Conservation (phyloP, 2,888 invertebrate species). For the Prosopocoilus inquinatus region DNA sequence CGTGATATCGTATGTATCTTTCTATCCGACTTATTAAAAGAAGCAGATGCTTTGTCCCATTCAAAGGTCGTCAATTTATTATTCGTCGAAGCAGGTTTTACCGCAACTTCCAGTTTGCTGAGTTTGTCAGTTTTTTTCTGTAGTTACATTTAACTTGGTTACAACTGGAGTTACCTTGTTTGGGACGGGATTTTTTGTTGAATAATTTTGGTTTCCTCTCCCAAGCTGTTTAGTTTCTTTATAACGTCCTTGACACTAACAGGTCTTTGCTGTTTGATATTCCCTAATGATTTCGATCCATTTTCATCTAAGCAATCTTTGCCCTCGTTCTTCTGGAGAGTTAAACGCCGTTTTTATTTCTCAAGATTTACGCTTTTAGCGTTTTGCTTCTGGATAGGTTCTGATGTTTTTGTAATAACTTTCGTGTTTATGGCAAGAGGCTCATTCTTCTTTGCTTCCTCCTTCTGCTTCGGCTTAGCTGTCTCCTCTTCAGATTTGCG, state of each 20-base stretch:
- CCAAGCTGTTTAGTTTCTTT: constrained; percentile 34
- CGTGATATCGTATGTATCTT: constrained; percentile 30
- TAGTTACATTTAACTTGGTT: neutral
- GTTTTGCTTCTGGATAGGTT: too few species aligned
- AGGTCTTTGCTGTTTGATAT: neutral
- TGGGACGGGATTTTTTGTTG: too few species aligned
- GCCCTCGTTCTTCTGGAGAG: too few species aligned
- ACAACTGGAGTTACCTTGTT: neutral
- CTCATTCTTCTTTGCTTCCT: constrained; percentile 1
- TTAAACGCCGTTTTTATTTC: too few species aligned
- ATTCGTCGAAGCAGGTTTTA: neutral
- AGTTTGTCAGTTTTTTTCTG: neutral
- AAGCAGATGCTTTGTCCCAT: too few species aligned
- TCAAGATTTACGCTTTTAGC: too few species aligned
- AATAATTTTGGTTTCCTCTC: neutral
- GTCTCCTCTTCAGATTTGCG: constrained; percentile 16
- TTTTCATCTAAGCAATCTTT: neutral
- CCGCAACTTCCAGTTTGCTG: neutral
- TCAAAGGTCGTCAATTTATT: neutral
- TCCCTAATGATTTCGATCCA: neutral
- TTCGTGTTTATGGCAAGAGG: neutral
- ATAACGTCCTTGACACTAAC: constrained; percentile 41
- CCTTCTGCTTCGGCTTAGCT: neutral
- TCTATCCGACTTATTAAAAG: neutral
- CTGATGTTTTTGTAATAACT: neutral